A percentile compares a stretch with the other conserved stretches of the same genome.
phyloP scores from a whole-genome alignment of 2,888 invertebrate genomes.

The Pedicia rivosa region DNA sequence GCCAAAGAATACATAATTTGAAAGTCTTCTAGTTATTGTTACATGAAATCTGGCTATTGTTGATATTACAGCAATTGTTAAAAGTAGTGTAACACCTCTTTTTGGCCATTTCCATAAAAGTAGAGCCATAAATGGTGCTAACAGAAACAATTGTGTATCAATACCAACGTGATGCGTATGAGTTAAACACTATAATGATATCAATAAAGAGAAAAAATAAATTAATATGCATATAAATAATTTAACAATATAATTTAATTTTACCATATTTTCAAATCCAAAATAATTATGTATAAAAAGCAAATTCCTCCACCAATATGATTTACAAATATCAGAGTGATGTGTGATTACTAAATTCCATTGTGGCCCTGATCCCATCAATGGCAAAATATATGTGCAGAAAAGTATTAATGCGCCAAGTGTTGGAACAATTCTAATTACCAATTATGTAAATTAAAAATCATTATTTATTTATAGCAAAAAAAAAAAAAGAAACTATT shows the following conservation, averaged over 20 bases:
- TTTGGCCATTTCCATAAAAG: slow-evolving; percentile 43
- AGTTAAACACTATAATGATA: slow-evolving; percentile 40
- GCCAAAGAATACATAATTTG: slow-evolving; percentile 51
- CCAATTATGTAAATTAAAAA: slow-evolving; percentile 4
- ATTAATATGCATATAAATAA: neutral
- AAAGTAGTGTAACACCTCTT: slow-evolving; percentile 32
- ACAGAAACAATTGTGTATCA: slow-evolving; percentile 47
- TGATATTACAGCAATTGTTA: slow-evolving; percentile 34
- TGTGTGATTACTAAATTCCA: slow-evolving; percentile 52
- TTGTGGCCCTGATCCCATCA: slow-evolving; percentile 45
- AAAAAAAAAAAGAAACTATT: too few species aligned
- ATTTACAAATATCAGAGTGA: slow-evolving; percentile 49
- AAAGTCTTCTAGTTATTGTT: slow-evolving; percentile 39
- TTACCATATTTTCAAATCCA: slow-evolving; percentile 53
- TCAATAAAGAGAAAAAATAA: neutral
- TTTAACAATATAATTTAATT: slow-evolving; percentile 7
- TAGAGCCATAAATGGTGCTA: slow-evolving; percentile 42
- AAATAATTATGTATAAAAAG: slow-evolving; percentile 57
- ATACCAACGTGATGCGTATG: slow-evolving; percentile 58
- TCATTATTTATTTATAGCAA: neutral
- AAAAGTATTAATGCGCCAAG: slow-evolving; percentile 46
- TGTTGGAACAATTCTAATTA: slow-evolving; percentile 43
- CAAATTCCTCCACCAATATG: slow-evolving; percentile 53
- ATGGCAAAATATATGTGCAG: slow-evolving; percentile 48
- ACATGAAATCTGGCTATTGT: slow-evolving; percentile 44